Percentiles rank a stretch among this genome's conserved stretches.
Conservation (phyloP, 2,113 vertebrate species). For the Aramus guarauna region DNA sequence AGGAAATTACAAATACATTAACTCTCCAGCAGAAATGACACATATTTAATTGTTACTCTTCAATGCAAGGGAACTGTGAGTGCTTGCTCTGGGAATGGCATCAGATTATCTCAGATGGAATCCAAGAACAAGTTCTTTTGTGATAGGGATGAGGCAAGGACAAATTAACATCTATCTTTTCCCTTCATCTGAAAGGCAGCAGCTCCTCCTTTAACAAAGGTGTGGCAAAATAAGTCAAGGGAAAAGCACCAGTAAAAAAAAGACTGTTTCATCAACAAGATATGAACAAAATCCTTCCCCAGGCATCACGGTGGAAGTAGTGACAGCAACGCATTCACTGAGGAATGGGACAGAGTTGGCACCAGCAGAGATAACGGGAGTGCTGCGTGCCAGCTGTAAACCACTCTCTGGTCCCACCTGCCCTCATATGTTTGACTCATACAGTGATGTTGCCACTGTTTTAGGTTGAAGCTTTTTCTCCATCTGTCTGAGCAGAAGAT, state of each 20-base stretch:
- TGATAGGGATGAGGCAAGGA: not conserved
- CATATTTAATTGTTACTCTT: not conserved
- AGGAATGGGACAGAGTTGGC: not conserved
- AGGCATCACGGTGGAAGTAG: not conserved
- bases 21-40: not conserved
- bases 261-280: not conserved
- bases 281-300: not conserved
- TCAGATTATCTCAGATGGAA: not conserved
- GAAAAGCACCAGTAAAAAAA: not conserved
- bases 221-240: not conserved
- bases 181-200: not conserved
- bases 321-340: not conserved
- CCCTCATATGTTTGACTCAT: not conserved
- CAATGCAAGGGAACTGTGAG: not conserved
- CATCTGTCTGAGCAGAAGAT: not conserved
- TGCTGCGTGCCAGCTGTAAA: not conserved
- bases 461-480: not conserved
- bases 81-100: not conserved
- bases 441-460: not conserved
- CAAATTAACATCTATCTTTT: not conserved
- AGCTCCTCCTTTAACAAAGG: not conserved
- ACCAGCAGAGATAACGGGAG: not conserved
- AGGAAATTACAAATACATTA: not conserved
- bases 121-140: not conserved
- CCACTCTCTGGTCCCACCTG: not conserved